These are phyloP conservation scores for Oscheius sp. DNA, from an alignment of 2,888 invertebrate genomes.

Conservation along the genomic window DNA sequence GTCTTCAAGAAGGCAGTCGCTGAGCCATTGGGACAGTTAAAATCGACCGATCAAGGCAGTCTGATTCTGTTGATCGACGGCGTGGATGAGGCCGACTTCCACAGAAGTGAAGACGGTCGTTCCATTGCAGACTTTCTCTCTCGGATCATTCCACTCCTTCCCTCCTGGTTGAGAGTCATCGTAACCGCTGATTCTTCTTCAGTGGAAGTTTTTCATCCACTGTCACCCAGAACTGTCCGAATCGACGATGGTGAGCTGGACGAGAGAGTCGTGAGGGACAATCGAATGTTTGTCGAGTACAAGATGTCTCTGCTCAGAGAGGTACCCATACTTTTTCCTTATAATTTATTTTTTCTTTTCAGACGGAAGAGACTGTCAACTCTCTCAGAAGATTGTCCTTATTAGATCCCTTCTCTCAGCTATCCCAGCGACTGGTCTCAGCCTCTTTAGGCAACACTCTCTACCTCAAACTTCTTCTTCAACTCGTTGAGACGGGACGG, in stretches of 20 bases:
- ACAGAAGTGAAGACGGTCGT: conserved; percentile 91
- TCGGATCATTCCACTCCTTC: conserved; percentile 30
- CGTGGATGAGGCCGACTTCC: conserved; percentile 94
- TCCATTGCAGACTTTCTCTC: conserved; percentile 81
- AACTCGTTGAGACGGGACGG: conserved; percentile 82
- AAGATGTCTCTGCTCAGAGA: conserved; percentile 40
- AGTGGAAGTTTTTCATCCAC: not conserved
- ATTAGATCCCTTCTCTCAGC: conserved; percentile 73
- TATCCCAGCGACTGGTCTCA: conserved; percentile 86
- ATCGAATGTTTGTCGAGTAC: conserved; percentile 55
- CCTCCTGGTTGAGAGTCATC: conserved; percentile 39
- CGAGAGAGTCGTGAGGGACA: conserved; percentile 64
- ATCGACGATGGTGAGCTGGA: conserved; percentile 63
- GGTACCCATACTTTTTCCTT: not conserved
- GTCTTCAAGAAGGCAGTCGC: conserved; percentile 56
- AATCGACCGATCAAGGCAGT: conserved; percentile 45
- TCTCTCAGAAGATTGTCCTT: conserved; percentile 26
- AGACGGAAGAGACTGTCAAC: conserved; percentile 29
- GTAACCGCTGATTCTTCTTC: conserved; percentile 25
- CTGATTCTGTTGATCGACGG: conserved; percentile 86
- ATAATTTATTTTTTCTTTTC: not conserved
- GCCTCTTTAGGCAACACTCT: conserved; percentile 88
- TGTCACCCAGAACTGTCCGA: conserved; percentile 21
- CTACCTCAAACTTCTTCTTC: conserved; percentile 84
- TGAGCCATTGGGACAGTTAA: conserved; percentile 55